phyloP scores from a whole-genome alignment of 2,888 invertebrate genomes.

The Tachina fera region DNA sequence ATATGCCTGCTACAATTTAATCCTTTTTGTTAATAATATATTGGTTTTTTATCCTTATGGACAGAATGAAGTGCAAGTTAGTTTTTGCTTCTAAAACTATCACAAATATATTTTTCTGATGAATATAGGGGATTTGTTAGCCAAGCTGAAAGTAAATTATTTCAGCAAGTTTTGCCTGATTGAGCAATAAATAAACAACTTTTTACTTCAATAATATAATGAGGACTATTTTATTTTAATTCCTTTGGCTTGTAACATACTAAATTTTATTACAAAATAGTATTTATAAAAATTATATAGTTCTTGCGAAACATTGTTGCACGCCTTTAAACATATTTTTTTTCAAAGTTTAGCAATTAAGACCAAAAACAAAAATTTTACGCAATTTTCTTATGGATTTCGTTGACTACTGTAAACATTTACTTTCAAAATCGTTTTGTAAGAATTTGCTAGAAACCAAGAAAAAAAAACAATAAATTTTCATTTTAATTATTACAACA shows the following conservation, averaged over 20 bases:
- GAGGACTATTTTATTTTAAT: not conserved
- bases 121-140: no score
- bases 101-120: no score
- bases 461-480: conserved; percentile 65
- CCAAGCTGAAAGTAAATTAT: no score
- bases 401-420: conserved; percentile 9
- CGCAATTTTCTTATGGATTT: conserved; percentile 39
- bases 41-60: no score
- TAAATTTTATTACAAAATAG: not conserved
- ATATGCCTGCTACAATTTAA: no score
- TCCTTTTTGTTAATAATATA: no score
- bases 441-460: conserved; percentile 46
- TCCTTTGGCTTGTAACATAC: not conserved
- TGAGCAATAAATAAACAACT: no score
- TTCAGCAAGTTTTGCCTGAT: no score
- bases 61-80: no score
- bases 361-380: conserved; percentile 34
- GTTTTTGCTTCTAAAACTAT: no score
- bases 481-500: conserved; percentile 71
- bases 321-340: not conserved
- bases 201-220: no score
- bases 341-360: conserved; percentile 19
- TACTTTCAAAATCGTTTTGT: conserved; percentile 54
- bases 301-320: conserved; percentile 9
- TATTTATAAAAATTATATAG: not conserved